Evolutionary conservation across 2,888 invertebrate species (phyloP).

Genomic region (Meloe dianella): DNA sequence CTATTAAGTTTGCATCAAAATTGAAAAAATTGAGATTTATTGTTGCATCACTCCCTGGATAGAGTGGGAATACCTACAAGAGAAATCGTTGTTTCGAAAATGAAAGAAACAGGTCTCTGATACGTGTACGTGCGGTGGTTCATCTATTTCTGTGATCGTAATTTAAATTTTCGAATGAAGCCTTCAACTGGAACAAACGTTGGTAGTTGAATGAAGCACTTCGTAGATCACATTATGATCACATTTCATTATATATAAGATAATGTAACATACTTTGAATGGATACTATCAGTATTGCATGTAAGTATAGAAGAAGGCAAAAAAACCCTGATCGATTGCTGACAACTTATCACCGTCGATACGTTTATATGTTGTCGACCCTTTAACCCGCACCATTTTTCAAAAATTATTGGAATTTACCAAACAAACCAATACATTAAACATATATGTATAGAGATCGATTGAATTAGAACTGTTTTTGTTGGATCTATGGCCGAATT

Average conservation of each 20-base stretch:
- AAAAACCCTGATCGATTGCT: slow-evolving; percentile 13
- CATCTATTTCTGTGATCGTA: too few relatives aligned
- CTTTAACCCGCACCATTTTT: slow-evolving; percentile 17
- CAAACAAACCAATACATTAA: not conserved
- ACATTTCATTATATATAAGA: not conserved
- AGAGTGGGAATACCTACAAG: too few relatives aligned
- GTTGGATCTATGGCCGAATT: slow-evolving; percentile 13
- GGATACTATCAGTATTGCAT: not conserved
- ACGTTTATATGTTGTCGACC: slow-evolving; percentile 14
- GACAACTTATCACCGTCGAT: slow-evolving; percentile 13
- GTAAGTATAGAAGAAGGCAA: not conserved
- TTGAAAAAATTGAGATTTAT: too few relatives aligned
- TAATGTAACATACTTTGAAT: not conserved
- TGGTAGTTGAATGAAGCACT: too few relatives aligned
- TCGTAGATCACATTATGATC: not conserved
- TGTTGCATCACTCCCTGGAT: too few relatives aligned
- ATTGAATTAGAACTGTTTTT: slow-evolving; percentile 16
- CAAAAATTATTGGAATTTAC: slow-evolving; percentile 10
- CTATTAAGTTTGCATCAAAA: too few relatives aligned
- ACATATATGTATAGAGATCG: not conserved
- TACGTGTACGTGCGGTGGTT: too few relatives aligned
- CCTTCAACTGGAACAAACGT: too few relatives aligned
- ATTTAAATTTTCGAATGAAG: too few relatives aligned
- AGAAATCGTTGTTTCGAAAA: too few relatives aligned
- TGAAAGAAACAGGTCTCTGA: too few relatives aligned